Base-by-base conservation (phyloP, 1,140 invertebrate genomes). In the Papilio polytes region DNA sequence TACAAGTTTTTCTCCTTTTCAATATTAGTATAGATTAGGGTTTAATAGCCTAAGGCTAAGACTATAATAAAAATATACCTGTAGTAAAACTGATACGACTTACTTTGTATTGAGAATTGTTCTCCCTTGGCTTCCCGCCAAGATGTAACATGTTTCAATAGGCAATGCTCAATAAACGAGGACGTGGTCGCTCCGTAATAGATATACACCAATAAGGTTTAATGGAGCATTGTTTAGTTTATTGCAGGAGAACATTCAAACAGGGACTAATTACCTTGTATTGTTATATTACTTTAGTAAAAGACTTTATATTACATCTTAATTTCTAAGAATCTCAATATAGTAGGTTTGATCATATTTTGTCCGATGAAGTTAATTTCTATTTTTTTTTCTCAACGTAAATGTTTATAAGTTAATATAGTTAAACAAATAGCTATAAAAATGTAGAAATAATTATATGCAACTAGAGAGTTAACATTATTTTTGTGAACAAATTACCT, bases 191-290 rank as follows among this genome's bases (percentile, higher is more conserved):
- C 63, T 36, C 26, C 63, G 63, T 70, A 70, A 70, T 70, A 70
- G 63, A 70, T 70, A 70, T 31, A 70, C 63, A 70, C 63, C 63
- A 70, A 70, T 70, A 70, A 70, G 63, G 63, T 70, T 70, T 70
- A 70, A 70, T 70, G 63, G 63, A 70, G 63, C 63, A 70, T 70
- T 70, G 63, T 70, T 70, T 70, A 70, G 63, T 31, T 70, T 36
- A 70, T 70, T 70, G 63, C 26, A 70, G 63, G 63, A 36, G 63
- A 15, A 26, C 63, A 70, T 70, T 70, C 63, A 31, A 31, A 70
- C 26, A 70, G 26, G 12, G 63, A 70, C 63, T 70, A 70, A 70
- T 70, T 70, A 31, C 63, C 12, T 31, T 31, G 10, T 70, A 31
- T 70, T 70, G 59, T 70, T 15, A 70, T 15, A 70, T 70, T 70